Percentiles rank a stretch among this genome's conserved stretches.
phyloP scores from a whole-genome alignment of 2,797 vertebrate species.

The Emys orbicularis region DNA sequence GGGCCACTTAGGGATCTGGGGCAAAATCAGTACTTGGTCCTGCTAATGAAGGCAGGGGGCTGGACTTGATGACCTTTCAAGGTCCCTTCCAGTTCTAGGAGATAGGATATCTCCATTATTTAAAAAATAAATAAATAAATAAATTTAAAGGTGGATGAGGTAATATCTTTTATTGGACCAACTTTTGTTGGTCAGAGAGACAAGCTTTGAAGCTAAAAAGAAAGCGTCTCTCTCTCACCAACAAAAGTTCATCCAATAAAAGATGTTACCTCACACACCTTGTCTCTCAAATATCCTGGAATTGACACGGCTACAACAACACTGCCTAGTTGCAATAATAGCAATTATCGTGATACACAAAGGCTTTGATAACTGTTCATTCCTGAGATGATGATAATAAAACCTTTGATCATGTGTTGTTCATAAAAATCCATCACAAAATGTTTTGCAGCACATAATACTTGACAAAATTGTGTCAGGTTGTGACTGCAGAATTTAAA shows the following conservation, averaged over 20 bases:
- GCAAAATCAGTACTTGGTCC: too few relatives aligned
- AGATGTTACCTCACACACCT: background rate
- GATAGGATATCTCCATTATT: too few relatives aligned
- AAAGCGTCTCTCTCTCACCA: background rate
- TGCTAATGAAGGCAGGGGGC: too few relatives aligned
- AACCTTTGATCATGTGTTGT: background rate
- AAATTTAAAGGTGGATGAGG: background rate
- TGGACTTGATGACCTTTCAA: too few relatives aligned
- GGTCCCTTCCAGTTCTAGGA: too few relatives aligned
- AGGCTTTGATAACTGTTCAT: slow-evolving; percentile 7
- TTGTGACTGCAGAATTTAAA: background rate
- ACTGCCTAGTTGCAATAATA: background rate
- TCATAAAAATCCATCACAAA: background rate
- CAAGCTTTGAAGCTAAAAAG: background rate
- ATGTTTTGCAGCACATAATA: background rate
- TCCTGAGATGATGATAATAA: slow-evolving; percentile 23
- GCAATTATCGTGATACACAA: background rate
- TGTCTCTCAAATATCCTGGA: background rate
- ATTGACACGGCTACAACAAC: background rate
- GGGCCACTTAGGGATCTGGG: too few relatives aligned
- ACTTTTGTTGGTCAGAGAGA: background rate
- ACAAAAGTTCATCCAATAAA: background rate
- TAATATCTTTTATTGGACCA: background rate
- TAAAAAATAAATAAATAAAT: too few relatives aligned
- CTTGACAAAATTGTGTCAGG: background rate